Conservation (phyloP, 2,888 invertebrate species). For the Dysmachus trigonus region DNA sequence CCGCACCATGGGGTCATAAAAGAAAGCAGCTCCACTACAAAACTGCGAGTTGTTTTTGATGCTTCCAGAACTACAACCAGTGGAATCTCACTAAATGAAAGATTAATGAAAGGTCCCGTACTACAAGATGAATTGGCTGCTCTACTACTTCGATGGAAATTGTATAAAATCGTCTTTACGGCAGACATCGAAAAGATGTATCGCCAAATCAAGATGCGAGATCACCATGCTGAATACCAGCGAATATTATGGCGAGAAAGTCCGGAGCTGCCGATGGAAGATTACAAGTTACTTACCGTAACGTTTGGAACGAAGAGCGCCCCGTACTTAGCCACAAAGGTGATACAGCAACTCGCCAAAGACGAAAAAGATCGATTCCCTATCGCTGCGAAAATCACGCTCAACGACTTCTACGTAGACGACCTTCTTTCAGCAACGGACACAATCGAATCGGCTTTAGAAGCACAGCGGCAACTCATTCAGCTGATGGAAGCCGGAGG, state of each 20-base stretch:
- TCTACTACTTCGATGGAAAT: neutral
- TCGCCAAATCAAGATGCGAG: neutral
- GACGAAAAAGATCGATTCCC: neutral
- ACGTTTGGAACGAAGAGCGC: slow-evolving; percentile 46
- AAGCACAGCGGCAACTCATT: neutral
- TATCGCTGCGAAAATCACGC: neutral
- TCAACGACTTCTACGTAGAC: neutral
- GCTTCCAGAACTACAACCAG: neutral
- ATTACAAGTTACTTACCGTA: slow-evolving; percentile 44
- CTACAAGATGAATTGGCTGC: slow-evolving; percentile 48
- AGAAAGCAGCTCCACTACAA: too few relatives aligned
- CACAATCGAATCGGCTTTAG: neutral
- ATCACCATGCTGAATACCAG: slow-evolving; percentile 41
- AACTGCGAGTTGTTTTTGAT: slow-evolving; percentile 36
- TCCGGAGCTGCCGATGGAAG: slow-evolving; percentile 13
- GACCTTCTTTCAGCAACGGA: neutral
- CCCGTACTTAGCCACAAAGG: slow-evolving; percentile 46
- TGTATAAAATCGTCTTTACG: slow-evolving; percentile 12
- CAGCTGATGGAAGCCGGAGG: neutral
- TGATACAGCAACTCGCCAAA: slow-evolving; percentile 38
- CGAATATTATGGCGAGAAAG: slow-evolving; percentile 48
- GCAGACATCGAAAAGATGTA: slow-evolving; percentile 53
- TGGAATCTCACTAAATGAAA: slow-evolving; percentile 14
- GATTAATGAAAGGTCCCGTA: slow-evolving; percentile 47
- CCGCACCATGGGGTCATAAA: slow-evolving; percentile 23